Evolutionary conservation across 2,797 vertebrate species (phyloP).

Genomic region (Scarus forsteni): DNA sequence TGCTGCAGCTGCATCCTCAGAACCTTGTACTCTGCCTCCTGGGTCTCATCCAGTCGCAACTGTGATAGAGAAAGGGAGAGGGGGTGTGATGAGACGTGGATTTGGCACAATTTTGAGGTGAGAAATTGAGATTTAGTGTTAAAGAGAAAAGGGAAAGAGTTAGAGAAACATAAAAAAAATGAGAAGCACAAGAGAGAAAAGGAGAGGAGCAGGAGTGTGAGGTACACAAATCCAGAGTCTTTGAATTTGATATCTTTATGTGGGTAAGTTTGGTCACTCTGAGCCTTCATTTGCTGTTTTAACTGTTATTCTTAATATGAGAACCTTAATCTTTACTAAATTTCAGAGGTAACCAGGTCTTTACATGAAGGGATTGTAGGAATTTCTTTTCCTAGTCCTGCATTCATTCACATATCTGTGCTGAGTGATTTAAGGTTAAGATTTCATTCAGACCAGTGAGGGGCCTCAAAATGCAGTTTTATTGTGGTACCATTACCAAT

Average conservation of each 20-base stretch:
- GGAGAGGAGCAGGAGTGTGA: slow-evolving; percentile 18
- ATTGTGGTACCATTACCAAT: no score
- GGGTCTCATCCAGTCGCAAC: slow-evolving; percentile 93
- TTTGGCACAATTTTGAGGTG: neutral
- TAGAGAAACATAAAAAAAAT: neutral
- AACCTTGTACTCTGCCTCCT: slow-evolving; percentile 93
- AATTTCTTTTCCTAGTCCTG: no score
- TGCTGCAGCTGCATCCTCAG: slow-evolving; percentile 94
- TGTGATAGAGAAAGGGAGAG: slow-evolving; percentile 50
- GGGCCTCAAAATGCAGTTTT: no score
- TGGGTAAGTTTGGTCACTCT: slow-evolving; percentile 4
- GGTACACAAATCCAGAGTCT: neutral
- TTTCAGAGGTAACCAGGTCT: no score
- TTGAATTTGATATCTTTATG: no score
- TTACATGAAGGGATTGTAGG: no score
- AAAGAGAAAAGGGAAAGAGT: slow-evolving; percentile 18
- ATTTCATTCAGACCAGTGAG: no score
- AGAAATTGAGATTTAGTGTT: neutral
- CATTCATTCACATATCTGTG: no score
- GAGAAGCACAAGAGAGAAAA: slow-evolving; percentile 24
- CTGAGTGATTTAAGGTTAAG: no score
- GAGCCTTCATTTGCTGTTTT: neutral
- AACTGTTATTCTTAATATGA: neutral
- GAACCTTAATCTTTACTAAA: neutral
- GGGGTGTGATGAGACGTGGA: slow-evolving; percentile 16